Evolutionary conservation across 2,888 invertebrate genomes (phyloP).

Genomic region (Brachyptera risi): DNA sequence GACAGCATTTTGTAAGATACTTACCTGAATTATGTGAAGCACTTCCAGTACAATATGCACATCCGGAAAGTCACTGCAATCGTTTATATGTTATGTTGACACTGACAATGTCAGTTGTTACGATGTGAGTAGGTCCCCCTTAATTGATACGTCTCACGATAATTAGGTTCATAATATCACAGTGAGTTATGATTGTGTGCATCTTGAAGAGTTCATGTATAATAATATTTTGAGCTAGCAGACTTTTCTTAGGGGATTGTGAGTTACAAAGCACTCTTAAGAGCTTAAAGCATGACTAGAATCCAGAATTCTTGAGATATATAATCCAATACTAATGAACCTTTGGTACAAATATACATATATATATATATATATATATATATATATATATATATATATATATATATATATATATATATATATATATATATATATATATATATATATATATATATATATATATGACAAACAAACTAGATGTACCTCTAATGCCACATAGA

Average conservation of each 20-base stretch:
- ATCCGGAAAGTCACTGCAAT: too few relatives aligned
- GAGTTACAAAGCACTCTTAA: constrained; percentile 2
- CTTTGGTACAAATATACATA: too few relatives aligned
- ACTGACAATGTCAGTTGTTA: too few relatives aligned
- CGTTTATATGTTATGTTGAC: too few relatives aligned
- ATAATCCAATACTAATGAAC: constrained; percentile 18
- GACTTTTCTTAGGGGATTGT: constrained; percentile 7
- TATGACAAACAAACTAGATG: background rate
- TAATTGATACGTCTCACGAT: too few relatives aligned
- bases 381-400: background rate
- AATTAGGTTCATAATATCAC: too few relatives aligned
- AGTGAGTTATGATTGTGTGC: too few relatives aligned
- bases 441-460: background rate
- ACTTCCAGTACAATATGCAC: too few relatives aligned
- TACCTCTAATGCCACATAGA: background rate
- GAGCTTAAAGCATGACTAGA: background rate
- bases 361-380: background rate
- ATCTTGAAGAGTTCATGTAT: constrained; percentile 5
- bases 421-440: background rate
- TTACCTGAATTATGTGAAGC: too few relatives aligned
- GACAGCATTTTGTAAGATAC: too few relatives aligned
- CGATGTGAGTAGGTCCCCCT: too few relatives aligned
- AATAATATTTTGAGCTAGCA: background rate
- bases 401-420: background rate
- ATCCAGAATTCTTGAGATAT: constrained; percentile 2